Base-by-base conservation (phyloP, 2,113 vertebrate species). In the Ciconia boyciana region DNA sequence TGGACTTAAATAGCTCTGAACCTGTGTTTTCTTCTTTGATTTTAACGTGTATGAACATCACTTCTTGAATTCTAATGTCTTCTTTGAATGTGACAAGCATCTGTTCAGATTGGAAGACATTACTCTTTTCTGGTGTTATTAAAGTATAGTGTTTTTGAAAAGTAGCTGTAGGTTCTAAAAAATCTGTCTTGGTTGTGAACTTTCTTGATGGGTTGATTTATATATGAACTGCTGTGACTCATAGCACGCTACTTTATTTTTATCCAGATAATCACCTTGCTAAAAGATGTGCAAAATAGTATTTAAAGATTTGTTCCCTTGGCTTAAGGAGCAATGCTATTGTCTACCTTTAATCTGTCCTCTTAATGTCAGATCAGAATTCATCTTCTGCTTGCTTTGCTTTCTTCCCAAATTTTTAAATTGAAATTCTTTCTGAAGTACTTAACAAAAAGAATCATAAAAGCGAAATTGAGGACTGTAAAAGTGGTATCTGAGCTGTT, bases 241-340 rank as follows among this genome's bases (percentile, higher is more conserved):
- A 94, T 43, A 52, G 78, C 79, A 80, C 0, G 0, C 46, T 85
- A 31, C 43, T 24, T 80, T 83, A 76, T 95, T 97, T 95, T 96
- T 96, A 94, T 93, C 85, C 60, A 48, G 90, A 75, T 93, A 96
- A 96, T 93, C 92, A 88, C 90, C 76, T 86, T 89, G 79, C 58
- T 83, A 75, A 86, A 94, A 94, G 74, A 80, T 89, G 85, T 83
- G 46, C 10, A 12, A 95, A 95, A 62, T 29, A 41, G 16, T 54
- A 39, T 78, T 74, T 88, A 77, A 77, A 83, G 43, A 74, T 61
- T 60, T 90, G 71, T 95, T 88, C 76, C 16, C 24, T 90, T 41
- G 39, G 16, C 24, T 69, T 58, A 57, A 91, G 75, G 51, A 86
- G 39, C 66, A 54, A 3, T 92, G 51, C 54, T 93, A 18, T 92